phyloP scores from a whole-genome alignment of 2,888 invertebrate species.

The Chrysolina oricalcia region DNA sequence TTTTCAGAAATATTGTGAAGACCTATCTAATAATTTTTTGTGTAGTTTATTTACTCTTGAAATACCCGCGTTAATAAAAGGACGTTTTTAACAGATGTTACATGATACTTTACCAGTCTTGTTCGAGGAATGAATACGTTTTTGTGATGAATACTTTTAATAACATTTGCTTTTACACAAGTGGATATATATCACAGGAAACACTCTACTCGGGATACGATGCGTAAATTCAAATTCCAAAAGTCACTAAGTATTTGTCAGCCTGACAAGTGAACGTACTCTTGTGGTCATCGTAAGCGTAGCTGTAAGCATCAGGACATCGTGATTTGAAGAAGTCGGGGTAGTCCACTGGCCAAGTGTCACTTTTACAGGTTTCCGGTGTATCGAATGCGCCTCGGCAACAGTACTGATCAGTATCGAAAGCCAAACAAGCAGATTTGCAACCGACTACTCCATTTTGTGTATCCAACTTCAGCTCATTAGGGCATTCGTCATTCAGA shows the following conservation, averaged over 20 bases:
- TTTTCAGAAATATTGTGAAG: too few species aligned
- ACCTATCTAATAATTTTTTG: too few species aligned
- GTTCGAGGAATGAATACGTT: too few species aligned
- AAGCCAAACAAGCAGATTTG: constrained; percentile 72
- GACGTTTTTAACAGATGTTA: too few species aligned
- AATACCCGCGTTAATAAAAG: too few species aligned
- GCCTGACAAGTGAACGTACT: constrained; percentile 72
- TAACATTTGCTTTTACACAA: too few species aligned
- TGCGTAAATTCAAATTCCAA: constrained; percentile 54
- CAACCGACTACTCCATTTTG: constrained; percentile 69
- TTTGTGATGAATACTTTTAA: too few species aligned
- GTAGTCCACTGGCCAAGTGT: constrained; percentile 67
- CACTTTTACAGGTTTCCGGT: constrained; percentile 70
- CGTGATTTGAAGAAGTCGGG: constrained; percentile 70
- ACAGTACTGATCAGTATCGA: constrained; percentile 72
- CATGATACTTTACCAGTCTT: too few species aligned
- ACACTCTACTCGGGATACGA: too few species aligned
- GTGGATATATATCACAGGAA: too few species aligned
- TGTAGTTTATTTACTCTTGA: too few species aligned
- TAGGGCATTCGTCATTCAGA: constrained; percentile 68
- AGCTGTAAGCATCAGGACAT: constrained; percentile 74
- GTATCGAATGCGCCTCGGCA: constrained; percentile 69
- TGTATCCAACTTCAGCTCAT: constrained; percentile 62
- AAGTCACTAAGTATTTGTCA: constrained; percentile 62
- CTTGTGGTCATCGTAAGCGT: constrained; percentile 73